Percentiles rank a stretch among this genome's conserved stretches.
These are phyloP conservation scores for Glaucidium brasilianum DNA, from an alignment of 2,113 vertebrate genomes.

Conservation along the genomic window DNA sequence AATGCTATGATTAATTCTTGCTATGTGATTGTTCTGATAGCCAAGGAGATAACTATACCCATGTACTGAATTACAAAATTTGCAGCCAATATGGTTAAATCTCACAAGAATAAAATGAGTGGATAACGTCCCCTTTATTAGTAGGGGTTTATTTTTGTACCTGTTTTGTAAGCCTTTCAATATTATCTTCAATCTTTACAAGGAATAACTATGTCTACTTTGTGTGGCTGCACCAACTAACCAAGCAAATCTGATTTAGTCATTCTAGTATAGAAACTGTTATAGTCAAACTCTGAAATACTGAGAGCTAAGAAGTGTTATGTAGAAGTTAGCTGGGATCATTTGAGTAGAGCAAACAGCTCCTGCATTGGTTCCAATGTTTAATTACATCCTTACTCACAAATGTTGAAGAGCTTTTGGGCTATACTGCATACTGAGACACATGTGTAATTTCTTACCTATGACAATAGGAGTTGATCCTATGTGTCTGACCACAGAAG, in stretches of 20 bases:
- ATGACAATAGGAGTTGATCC: not conserved
- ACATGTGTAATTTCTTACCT: not conserved
- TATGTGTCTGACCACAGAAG: not conserved
- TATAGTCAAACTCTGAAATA: not conserved
- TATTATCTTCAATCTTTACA: slow-evolving; percentile 2
- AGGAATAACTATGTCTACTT: not conserved
- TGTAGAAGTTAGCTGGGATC: not conserved
- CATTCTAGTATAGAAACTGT: not conserved
- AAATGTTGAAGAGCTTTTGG: slow-evolving; percentile 20
- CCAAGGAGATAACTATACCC: not conserved
- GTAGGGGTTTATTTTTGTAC: not conserved
- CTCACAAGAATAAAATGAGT: not conserved
- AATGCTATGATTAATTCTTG: not conserved
- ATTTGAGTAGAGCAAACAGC: not conserved
- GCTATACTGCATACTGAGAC: not conserved
- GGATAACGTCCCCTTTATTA: not conserved
- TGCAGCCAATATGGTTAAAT: not conserved
- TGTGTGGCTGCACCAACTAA: not conserved
- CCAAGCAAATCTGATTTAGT: not conserved
- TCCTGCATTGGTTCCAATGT: slow-evolving; percentile 9
- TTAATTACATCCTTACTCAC: slow-evolving; percentile 21
- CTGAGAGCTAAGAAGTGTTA: not conserved
- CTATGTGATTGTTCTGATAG: not conserved
- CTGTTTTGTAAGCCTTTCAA: not conserved
- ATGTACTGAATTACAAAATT: not conserved